phyloP scores from a whole-genome alignment of 2,113 vertebrate species.

The Atractosteus spatula region DNA sequence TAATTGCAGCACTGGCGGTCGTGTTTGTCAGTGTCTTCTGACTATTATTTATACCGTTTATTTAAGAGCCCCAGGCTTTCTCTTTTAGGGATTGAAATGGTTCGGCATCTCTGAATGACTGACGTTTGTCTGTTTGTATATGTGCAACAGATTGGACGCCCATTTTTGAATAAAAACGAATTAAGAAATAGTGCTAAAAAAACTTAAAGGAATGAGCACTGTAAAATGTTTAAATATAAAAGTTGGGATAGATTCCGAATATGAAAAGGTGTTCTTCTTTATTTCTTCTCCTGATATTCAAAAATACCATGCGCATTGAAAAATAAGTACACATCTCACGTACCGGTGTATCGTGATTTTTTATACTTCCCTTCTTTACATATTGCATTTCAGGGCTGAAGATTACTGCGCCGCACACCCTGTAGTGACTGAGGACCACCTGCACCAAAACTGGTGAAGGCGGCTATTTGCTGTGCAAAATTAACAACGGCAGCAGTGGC shows the following conservation, averaged over 20 bases:
- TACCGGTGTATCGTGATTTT: slow-evolving; percentile 35
- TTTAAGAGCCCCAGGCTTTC: background rate
- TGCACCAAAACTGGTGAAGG: slow-evolving; percentile 33
- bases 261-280: too few relatives aligned
- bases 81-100: background rate
- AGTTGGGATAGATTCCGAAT: too few relatives aligned
- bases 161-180: background rate
- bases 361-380: background rate
- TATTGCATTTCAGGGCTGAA: slow-evolving; percentile 8
- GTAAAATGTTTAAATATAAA: too few relatives aligned
- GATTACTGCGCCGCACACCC: slow-evolving; percentile 29
- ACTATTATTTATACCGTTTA: background rate
- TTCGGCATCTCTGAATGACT: background rate
- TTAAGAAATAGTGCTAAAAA: too few relatives aligned
- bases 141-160: slow-evolving; percentile 7
- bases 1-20: background rate
- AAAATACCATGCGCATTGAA: slow-evolving; percentile 19
- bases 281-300: slow-evolving; percentile 16
- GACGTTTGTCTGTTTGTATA: background rate
- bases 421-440: slow-evolving; percentile 46
- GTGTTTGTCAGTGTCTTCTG: too few relatives aligned
- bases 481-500: slow-evolving; percentile 1
- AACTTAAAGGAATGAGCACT: too few relatives aligned
- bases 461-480: slow-evolving; percentile 47
- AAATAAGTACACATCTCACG: slow-evolving; percentile 8